Evolutionary conservation across 2,888 invertebrate genomes (phyloP).

Genomic region (Cheilosia impressa): DNA sequence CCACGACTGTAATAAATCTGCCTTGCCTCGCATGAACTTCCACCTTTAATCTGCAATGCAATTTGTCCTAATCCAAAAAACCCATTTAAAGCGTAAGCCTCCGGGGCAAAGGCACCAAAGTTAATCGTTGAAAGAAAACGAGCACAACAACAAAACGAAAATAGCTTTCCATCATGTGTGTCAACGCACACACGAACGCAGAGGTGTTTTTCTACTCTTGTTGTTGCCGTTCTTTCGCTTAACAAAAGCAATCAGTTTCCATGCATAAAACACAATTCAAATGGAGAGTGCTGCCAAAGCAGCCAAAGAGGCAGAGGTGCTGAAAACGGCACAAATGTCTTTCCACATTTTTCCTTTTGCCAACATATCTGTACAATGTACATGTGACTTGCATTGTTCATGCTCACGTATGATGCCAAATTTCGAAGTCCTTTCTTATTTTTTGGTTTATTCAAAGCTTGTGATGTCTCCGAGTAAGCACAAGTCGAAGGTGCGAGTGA

Average conservation of each 20-base stretch:
- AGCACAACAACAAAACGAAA: neutral
- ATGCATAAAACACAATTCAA: slow-evolving; percentile 40
- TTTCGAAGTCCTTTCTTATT: slow-evolving; percentile 13
- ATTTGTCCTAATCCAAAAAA: slow-evolving; percentile 25
- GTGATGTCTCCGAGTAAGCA: neutral
- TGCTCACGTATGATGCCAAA: no score
- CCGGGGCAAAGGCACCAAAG: neutral
- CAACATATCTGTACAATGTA: neutral
- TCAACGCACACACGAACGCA: slow-evolving; percentile 2
- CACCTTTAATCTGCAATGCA: slow-evolving; percentile 13
- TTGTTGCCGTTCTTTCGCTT: neutral
- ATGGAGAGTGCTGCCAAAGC: neutral
- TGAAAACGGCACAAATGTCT: slow-evolving; percentile 21
- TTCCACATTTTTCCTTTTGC: neutral
- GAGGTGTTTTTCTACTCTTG: slow-evolving; percentile 6
- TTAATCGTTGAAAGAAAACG: slow-evolving; percentile 15
- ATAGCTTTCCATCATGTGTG: slow-evolving; percentile 28
- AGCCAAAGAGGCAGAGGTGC: slow-evolving; percentile 1
- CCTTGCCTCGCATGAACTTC: neutral
- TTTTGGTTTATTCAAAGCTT: slow-evolving; percentile 1
- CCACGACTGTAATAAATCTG: neutral
- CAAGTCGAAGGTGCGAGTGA: slow-evolving; percentile 11
- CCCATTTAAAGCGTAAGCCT: slow-evolving; percentile 1
- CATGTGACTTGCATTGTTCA: neutral
- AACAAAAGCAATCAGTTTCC: slow-evolving; percentile 54